Conservation (phyloP, 1,140 invertebrate genomes). For the Conus betulinus region DNA sequence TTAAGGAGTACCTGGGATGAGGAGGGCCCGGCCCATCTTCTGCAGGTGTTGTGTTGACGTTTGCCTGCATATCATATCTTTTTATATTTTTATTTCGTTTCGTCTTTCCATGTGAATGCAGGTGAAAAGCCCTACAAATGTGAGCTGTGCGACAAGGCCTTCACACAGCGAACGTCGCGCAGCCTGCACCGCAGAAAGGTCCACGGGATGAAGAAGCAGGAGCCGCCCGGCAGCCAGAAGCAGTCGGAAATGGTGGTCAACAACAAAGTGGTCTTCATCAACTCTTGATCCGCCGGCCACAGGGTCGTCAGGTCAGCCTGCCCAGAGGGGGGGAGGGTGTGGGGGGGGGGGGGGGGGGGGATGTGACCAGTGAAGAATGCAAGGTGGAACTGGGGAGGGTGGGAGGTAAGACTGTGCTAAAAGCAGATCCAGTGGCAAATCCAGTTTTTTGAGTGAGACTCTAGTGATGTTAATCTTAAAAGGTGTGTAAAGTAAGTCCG, state of each 20-base stretch:
- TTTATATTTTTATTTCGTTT: background rate
- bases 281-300: too few species aligned
- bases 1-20: too few species aligned
- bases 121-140: slow-evolving; percentile 28
- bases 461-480: too few species aligned
- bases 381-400: too few species aligned
- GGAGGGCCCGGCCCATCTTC: background rate
- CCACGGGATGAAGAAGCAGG: slow-evolving; percentile 17
- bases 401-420: too few species aligned
- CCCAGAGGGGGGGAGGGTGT: too few species aligned
- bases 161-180: slow-evolving; percentile 12
- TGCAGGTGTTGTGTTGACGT: background rate
- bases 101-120: background rate
- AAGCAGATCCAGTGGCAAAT: too few species aligned
- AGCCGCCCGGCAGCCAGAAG: background rate
- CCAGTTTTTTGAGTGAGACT: too few species aligned
- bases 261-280: background rate
- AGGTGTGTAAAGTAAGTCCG: too few species aligned
- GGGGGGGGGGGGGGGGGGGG: too few species aligned
- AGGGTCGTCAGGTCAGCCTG: too few species aligned
- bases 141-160: slow-evolving; percentile 1
- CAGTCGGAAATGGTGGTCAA: background rate
- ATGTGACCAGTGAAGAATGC: too few species aligned
- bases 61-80: background rate
- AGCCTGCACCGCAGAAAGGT: slow-evolving; percentile 26